These are phyloP conservation scores for Choloepus didactylus DNA, from an alignment of 2,797 vertebrate species.

Conservation along the genomic window DNA sequence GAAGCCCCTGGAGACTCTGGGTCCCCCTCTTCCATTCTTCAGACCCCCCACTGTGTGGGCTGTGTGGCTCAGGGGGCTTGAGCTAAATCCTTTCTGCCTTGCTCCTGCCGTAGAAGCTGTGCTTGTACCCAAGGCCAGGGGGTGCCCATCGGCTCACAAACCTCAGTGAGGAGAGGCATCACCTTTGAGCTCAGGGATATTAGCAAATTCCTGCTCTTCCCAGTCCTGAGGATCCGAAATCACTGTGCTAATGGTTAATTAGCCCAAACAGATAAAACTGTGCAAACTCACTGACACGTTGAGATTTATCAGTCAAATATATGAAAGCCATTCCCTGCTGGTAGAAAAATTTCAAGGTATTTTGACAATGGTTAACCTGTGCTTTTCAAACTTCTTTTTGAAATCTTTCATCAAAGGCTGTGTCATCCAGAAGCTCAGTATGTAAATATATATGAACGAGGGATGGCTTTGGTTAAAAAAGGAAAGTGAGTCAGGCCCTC, in stretches of 20 bases:
- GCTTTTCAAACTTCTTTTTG: constrained; percentile 33
- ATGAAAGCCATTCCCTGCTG: background rate
- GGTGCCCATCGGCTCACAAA: background rate
- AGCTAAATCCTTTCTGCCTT: background rate
- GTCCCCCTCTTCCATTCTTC: background rate
- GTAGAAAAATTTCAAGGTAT: background rate
- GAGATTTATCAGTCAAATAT: background rate
- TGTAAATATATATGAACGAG: background rate
- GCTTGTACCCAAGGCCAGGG: background rate
- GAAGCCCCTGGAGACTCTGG: no score
- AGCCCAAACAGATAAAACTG: background rate
- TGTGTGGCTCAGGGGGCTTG: background rate
- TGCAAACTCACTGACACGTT: background rate
- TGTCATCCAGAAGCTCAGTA: background rate
- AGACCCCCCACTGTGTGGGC: background rate
- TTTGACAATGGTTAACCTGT: background rate
- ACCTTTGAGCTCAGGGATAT: background rate
- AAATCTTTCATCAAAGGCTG: background rate
- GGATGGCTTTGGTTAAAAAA: background rate
- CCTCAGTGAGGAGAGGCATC: background rate
- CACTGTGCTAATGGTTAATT: background rate
- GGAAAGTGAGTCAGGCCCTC: background rate
- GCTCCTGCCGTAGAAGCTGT: background rate
- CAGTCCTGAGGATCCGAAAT: constrained; percentile 23
- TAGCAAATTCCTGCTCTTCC: background rate